Conservation (phyloP, 2,888 invertebrate genomes). For the Drosophila meridionalis region DNA sequence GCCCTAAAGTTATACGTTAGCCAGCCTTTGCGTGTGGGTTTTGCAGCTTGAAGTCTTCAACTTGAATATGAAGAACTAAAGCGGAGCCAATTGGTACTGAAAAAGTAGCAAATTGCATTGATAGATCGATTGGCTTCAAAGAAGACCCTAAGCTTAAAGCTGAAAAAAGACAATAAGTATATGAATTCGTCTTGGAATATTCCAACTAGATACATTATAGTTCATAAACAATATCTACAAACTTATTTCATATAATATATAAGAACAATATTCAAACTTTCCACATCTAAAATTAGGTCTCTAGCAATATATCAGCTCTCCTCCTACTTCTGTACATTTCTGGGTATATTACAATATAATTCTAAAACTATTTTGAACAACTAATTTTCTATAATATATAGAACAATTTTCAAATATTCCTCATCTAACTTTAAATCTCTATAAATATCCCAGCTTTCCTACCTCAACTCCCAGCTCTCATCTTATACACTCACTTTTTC, state of each 20-base stretch:
- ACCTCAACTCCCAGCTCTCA: neutral
- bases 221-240: too few species aligned
- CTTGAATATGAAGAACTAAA: neutral
- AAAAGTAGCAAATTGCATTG: neutral
- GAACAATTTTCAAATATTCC: too few species aligned
- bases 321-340: too few species aligned
- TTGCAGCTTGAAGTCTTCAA: neutral
- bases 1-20: neutral
- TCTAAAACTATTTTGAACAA: too few species aligned
- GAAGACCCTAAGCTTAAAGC: neutral
- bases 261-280: neutral
- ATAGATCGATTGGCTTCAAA: neutral
- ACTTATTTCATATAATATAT: neutral
- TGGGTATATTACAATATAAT: too few species aligned
- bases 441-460: neutral
- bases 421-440: too few species aligned
- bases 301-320: neutral
- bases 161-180: neutral
- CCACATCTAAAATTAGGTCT: neutral
- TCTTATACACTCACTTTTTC: neutral
- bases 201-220: too few species aligned
- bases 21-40: slow-evolving; percentile 20
- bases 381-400: too few species aligned
- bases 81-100: neutral
- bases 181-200: neutral